These are phyloP conservation scores for Rhabdophis nuchalis DNA, from an alignment of 2,797 vertebrate species.

Conservation along the genomic window DNA sequence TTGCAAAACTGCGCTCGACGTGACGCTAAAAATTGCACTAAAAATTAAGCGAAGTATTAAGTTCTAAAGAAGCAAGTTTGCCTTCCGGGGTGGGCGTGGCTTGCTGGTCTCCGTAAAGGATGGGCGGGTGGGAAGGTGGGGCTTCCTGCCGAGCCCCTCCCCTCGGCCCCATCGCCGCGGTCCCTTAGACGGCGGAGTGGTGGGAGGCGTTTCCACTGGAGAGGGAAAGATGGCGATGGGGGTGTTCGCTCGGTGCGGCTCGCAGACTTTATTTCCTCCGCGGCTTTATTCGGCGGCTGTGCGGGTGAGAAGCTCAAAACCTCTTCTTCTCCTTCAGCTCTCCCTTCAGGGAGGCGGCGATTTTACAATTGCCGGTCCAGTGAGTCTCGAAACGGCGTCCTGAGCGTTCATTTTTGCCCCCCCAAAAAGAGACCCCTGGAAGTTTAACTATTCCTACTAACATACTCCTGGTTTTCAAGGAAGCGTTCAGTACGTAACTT, in stretches of 20 bases:
- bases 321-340: background rate
- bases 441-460: background rate
- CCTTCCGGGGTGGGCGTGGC: background rate
- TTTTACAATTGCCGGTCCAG: background rate
- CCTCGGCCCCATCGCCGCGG: accelerated
- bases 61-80: background rate
- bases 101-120: background rate
- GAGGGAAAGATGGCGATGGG: background rate
- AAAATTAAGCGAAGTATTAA: background rate
- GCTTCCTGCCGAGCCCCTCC: background rate
- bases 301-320: conserved; percentile 41
- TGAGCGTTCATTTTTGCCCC: background rate
- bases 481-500: background rate
- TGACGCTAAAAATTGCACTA: background rate
- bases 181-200: background rate
- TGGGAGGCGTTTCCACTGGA: background rate
- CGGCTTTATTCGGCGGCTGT: background rate
- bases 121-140: too few relatives aligned
- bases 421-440: background rate
- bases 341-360: background rate
- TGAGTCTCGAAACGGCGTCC: background rate
- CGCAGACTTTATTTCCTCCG: accelerated
- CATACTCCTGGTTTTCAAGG: background rate
- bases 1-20: background rate
- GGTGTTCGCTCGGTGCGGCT: accelerated